A percentile compares a stretch with the other conserved stretches of the same genome.
phyloP scores from a whole-genome alignment of 2,797 vertebrate species.

The Oophaga sylvatica region DNA sequence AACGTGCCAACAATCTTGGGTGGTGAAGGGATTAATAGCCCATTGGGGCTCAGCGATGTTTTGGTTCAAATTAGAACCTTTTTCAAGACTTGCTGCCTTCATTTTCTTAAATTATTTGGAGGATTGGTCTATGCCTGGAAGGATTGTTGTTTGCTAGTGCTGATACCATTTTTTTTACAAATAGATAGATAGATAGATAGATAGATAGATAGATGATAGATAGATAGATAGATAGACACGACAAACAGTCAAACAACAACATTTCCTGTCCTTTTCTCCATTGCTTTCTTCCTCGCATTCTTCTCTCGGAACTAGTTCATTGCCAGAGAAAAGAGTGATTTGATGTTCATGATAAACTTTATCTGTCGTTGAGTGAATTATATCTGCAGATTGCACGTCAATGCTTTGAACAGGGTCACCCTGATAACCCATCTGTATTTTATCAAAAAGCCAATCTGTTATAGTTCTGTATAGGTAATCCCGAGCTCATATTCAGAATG shows the following conservation, averaged over 20 bases:
- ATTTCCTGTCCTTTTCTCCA: constrained; percentile 57
- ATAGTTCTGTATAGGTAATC: constrained; percentile 59
- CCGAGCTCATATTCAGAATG: constrained; percentile 40
- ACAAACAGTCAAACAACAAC: not conserved
- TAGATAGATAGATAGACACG: not conserved
- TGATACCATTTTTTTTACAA: not conserved
- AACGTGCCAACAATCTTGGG: too few relatives aligned
- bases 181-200: constrained; percentile 12
- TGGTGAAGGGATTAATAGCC: too few relatives aligned
- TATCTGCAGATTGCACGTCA: constrained; percentile 64
- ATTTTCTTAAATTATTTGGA: too few relatives aligned
- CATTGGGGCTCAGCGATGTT: too few relatives aligned
- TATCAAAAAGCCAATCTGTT: constrained; percentile 66
- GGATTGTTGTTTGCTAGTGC: too few relatives aligned
- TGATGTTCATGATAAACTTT: constrained; percentile 47
- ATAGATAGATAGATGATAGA: not conserved
- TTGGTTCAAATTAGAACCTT: too few relatives aligned
- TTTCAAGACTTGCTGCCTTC: too few relatives aligned
- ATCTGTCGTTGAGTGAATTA: constrained; percentile 63
- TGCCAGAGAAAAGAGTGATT: constrained; percentile 57
- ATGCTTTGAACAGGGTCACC: constrained; percentile 65
- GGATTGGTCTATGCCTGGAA: too few relatives aligned
- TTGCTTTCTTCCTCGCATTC: constrained; percentile 60
- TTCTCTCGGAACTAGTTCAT: constrained; percentile 67
- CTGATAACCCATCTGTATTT: constrained; percentile 65